phyloP scores from a whole-genome alignment of 1,140 invertebrate species.

The Drosophila subpulchrella region DNA sequence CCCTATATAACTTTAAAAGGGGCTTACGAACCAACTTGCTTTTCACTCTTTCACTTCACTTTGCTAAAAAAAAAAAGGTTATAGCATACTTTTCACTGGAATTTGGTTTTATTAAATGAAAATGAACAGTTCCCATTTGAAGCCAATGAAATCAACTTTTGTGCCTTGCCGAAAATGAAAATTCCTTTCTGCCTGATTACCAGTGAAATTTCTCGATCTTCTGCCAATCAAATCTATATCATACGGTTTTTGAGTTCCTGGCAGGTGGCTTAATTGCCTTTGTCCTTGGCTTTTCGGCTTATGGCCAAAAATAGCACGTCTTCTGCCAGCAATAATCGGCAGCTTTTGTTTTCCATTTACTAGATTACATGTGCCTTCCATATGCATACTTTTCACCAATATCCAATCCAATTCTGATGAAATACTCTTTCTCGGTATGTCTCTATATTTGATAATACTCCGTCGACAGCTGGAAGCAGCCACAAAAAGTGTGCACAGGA shows the following conservation, averaged over 20 bases:
- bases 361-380: conserved; percentile 20
- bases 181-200: neutral
- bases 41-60: too few relatives aligned
- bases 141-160: neutral
- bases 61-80: neutral
- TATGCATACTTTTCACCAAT: conserved; percentile 13
- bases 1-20: too few relatives aligned
- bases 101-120: too few relatives aligned
- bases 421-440: neutral
- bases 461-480: neutral
- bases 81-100: too few relatives aligned
- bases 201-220: too few relatives aligned
- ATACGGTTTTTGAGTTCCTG: neutral
- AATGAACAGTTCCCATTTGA: neutral
- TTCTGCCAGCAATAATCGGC: conserved; percentile 19
- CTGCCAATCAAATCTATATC: conserved; percentile 2
- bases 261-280: neutral
- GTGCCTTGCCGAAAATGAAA: neutral
- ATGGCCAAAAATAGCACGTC: neutral
- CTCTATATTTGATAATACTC: neutral
- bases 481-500: neutral
- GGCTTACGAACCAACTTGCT: too few relatives aligned
- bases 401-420: conserved; percentile 2
- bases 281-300: neutral
- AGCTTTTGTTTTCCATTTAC: conserved; percentile 30